Evolutionary conservation across 2,113 vertebrate species (phyloP), one percentile per base, ranked within the genome.

Genomic region (Canis aureus): DNA sequence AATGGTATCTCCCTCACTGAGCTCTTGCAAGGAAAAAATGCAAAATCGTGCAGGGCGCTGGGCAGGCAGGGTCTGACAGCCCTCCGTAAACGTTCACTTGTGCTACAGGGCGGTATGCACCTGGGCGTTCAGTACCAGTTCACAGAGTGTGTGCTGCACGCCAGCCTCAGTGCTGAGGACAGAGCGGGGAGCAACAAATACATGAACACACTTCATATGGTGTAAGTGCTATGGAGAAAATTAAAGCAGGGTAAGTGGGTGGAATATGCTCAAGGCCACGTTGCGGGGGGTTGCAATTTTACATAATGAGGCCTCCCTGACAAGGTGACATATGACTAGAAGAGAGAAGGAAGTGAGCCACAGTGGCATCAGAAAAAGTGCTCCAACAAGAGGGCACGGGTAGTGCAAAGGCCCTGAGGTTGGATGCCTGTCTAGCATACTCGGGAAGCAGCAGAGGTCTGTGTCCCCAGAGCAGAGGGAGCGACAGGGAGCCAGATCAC

Each of bases 21-120:
- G 80, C 11, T 51, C 69, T 19, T 66, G 55, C 29, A 27, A 76
- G 59, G 29, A 51, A 84, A 73, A n/a, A 55, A n/a, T 5, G 22
- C n/a, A 29, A 53, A 60, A n/a, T 4, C 0, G 55, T 20, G 15
- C 53, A 32, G 51, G 51, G 59, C 0, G 3, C 74, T 5, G 19
- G 17, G 38, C 57, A n/a, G 17, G 38, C 57, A n/a, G n/a, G 73
- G 71, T 64, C 15, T 29, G 49, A 74, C 5, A 27, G 89, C 11
- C 4, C 19, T 16, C 55, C 5, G 1, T 2, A 12, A 59, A 51
- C 0, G 3, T 1, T 67, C 0, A 5, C 80, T 59, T 17, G 2
- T 62, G 51, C 38, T 1, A 11, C 1, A 35, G 73, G 55, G 35
- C 0, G 13, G 67, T n/a, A 10, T 0, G 1, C 0, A 4, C 0